phyloP scores from a whole-genome alignment of 2,797 vertebrate species.

The Myotis daubentonii region DNA sequence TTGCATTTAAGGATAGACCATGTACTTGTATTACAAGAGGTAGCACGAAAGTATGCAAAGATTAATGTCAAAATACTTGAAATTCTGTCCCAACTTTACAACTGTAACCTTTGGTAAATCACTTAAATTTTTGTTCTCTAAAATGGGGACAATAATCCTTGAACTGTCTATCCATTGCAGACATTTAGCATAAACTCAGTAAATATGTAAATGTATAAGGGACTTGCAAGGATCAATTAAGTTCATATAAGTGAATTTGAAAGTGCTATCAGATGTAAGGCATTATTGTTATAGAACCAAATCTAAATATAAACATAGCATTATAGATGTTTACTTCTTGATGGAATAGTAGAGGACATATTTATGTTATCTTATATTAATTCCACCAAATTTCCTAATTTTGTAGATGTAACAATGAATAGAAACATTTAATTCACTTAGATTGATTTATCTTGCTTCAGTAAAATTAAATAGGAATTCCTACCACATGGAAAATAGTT shows the following conservation, averaged over 20 bases:
- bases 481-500: neutral
- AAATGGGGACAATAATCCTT: neutral
- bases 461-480: conserved; percentile 26
- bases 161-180: neutral
- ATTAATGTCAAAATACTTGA: neutral
- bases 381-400: conserved; percentile 3
- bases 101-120: neutral
- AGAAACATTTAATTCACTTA: conserved; percentile 38
- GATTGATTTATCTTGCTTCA: conserved; percentile 6
- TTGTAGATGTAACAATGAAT: conserved; percentile 32
- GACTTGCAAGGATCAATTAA: conserved; percentile 27
- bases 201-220: neutral
- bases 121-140: conserved; percentile 1
- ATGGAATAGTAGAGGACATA: conserved; percentile 22
- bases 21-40: neutral
- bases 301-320: neutral
- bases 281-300: conserved; percentile 21
- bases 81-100: neutral
- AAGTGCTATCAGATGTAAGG: neutral
- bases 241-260: neutral
- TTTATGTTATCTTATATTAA: neutral
- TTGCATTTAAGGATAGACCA: neutral
- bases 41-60: neutral
- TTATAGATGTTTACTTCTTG: neutral
- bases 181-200: neutral